Percentiles rank a stretch among this genome's conserved stretches.
Conservation (phyloP, 2,797 vertebrate genomes). For the Microcaecilia unicolor region DNA sequence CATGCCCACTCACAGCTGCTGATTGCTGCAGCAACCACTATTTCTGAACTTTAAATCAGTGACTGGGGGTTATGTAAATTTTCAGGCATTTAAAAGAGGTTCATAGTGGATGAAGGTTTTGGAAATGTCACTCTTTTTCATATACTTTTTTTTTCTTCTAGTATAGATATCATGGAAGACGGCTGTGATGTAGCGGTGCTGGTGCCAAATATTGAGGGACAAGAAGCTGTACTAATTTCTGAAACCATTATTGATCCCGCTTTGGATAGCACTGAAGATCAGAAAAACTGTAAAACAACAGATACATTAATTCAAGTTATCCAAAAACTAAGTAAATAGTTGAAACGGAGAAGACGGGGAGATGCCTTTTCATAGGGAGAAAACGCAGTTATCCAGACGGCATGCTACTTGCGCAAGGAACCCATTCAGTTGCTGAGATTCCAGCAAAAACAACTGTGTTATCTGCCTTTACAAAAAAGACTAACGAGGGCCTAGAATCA, state of each 20-base stretch:
- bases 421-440: constrained; percentile 30
- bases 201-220: constrained; percentile 60
- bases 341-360: constrained; percentile 74
- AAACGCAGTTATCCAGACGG: constrained; percentile 60
- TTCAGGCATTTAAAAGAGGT: too few species aligned
- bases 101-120: too few species aligned
- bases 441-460: constrained; percentile 44
- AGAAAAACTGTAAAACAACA: constrained; percentile 64
- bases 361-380: constrained; percentile 65
- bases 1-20: too few species aligned
- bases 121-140: not conserved
- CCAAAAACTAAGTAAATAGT: constrained; percentile 93
- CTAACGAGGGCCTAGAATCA: constrained; percentile 31
- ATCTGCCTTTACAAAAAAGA: constrained; percentile 45
- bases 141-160: constrained; percentile 6
- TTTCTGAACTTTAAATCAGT: too few species aligned
- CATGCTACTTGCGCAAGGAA: constrained; percentile 19
- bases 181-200: constrained; percentile 65
- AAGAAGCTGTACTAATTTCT: constrained; percentile 51
- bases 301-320: constrained; percentile 92
- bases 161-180: constrained; percentile 83
- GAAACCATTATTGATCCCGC: constrained; percentile 42
- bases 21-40: too few species aligned
- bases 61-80: too few species aligned
- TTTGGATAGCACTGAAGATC: constrained; percentile 39